Base-by-base conservation (phyloP, 2,113 vertebrate species). In the Saguinus imperator region DNA sequence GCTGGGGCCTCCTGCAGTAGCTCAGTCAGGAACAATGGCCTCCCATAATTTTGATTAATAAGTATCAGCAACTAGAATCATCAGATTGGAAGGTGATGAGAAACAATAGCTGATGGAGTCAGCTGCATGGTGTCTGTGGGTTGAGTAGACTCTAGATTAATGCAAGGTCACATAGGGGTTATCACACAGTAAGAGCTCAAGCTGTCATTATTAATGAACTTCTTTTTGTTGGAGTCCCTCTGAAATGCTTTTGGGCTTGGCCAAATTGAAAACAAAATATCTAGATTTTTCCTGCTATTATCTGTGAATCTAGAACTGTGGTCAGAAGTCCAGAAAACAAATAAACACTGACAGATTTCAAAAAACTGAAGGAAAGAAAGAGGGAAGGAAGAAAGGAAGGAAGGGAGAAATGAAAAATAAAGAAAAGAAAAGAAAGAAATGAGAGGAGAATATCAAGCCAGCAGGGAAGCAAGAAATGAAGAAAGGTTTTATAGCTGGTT, bases 61-160 rank as follows among this genome's bases (percentile, higher is more conserved):
- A 29, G 12, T 68, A 68, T 43, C n/a, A 84, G 48, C n/a, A 40
- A 55, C 27, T 25, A 40, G 64, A 80, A 57, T 25, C 13, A 27
- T 70, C n/a, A 29, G 20, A 75, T 1, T 11, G 29, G 66, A 73
- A 92, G 61, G 29, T 21, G 16, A 29, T 0, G 11, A 45, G 57
- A 37, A 70, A 43, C 6, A 43, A 12, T 6, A 27, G 18, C 72
- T 82, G 12, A 10, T 43, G 57, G 83, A 20, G 50, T 40, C 8
- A 3, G 50, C 23, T 27, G 29, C 18, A 5, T 5, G 1, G 8
- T 29, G 76, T 8, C 2, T 29, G 1, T 5, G 10, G 50, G 52
- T 66, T 72, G 45, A 50, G 52, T 20, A 45, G 43, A 66, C 23
- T 81, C 57, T 50, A 8, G 25, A 25, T 29, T 27, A 82, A 81